Evolutionary conservation across 2,113 vertebrate species (phyloP), one percentile per base, ranked within the genome.

Genomic region (Potamarius usumacintae): DNA sequence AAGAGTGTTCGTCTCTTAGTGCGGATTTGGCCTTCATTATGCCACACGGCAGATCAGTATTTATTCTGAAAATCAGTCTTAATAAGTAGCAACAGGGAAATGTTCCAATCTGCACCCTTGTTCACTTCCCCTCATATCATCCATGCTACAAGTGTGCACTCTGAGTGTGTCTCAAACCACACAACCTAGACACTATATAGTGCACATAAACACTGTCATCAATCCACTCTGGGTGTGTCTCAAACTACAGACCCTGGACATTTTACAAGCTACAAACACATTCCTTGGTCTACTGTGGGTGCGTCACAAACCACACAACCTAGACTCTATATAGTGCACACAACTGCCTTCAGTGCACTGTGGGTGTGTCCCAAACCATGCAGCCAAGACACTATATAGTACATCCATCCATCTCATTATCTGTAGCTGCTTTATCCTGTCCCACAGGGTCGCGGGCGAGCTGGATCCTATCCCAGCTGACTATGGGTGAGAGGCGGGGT

Each of bases 11-110:
- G 55, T 82, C 63, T 77, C 72, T 58, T 78, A 85, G 89, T 87
- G 83, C 86, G 7, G 55, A 48, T 63, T 57, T 76, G 67, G 52
- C 69, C 89, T 88, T 88, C 89, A 89, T 87, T 82, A 84, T 12
- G 20, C 72, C 42, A 50, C 18, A 25, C 1, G 4, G 42, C 18
- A 34, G 25, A 42, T 74, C 71, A 5, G 22, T 18, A 58, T 20
- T 58, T 58, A 80, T 80, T 18, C 7, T 80, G 10, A 30, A 30
- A 9, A 55, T 18, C 5, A 55, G 25, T 20, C 6, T 55, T 27
- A 30, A 30, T 55, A 27, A 78, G 10, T 15, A 27, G 15, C 10
- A 30, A 58, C n/a, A 57, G 57, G 77, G n/a, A 81, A 5, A 3
- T 81, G 79, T 60, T 81, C 57, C 79, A 62, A 12, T 42, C 30